Conservation (phyloP, 2,113 vertebrate genomes). For the Ailurus styani region DNA sequence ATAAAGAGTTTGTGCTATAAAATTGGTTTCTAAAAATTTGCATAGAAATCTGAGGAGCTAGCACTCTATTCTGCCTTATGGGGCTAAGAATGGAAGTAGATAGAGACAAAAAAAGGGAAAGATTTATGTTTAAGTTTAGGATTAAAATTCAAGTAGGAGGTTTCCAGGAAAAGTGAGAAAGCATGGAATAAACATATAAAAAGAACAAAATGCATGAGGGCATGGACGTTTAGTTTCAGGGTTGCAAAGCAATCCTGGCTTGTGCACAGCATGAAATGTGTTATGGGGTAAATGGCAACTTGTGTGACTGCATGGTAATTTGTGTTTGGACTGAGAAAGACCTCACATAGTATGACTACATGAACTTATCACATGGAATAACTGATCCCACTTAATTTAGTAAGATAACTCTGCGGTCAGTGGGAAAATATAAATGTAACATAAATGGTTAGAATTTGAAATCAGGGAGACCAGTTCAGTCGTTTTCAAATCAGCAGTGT, state of each 20-base stretch:
- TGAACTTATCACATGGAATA: neutral
- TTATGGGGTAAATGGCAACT: neutral
- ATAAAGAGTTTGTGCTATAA: neutral
- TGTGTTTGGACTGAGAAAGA: neutral
- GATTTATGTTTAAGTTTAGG: neutral
- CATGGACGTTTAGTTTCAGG: neutral
- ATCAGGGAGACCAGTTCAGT: neutral
- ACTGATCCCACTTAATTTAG: neutral
- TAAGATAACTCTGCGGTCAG: neutral
- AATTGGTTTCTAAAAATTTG: neutral
- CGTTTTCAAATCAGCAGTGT: neutral
- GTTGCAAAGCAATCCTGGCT: neutral
- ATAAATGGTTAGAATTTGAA: neutral
- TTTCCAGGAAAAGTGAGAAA: neutral
- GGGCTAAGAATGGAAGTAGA: fast-evolving
- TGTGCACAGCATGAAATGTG: neutral
- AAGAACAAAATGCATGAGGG: neutral
- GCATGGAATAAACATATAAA: neutral
- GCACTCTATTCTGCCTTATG: neutral
- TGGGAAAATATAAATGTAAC: neutral
- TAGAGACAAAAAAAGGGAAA: neutral
- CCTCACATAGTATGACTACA: neutral
- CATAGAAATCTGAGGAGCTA: neutral
- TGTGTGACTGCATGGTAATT: neutral
- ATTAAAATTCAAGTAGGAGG: neutral